Base-by-base conservation (phyloP, 2,797 vertebrate genomes). In the Okamejei kenojei region DNA sequence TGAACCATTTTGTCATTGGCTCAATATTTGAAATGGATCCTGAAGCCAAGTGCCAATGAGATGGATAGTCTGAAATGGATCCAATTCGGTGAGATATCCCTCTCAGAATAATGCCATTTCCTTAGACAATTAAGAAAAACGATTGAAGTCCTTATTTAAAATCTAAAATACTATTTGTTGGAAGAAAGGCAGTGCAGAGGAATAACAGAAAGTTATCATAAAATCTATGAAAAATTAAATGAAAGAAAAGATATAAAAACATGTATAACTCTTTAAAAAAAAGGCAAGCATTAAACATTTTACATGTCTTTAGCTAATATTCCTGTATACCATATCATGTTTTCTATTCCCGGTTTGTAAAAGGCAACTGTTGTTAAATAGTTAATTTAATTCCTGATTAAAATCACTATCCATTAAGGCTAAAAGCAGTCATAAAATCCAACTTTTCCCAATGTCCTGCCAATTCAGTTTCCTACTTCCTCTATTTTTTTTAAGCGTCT, bases 341-440 rank as follows among this genome's bases (percentile, higher is more conserved):
- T 68, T 54, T 7, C 90, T 74, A 54, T 58, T 92, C 8, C 45
- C 23, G 29, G 23, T 90, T 90, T 73, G 32, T 71, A n/a, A 45
- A 76, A 11, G 23, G 23, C 1, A 58, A 26, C 29, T 76, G 71
- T 54, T 58, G 38, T 5, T 76, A 74, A 92, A 92, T 74, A 35
- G 90, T 92, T 92, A 92, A 92, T 54, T 45, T 54, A 7, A 92
- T 7, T 74, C 90, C 90, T 76, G 90, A 92, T 92, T 92, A 92
- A 92, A 92, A 92, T 92, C 90, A 91, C 90, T 76, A 11, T 26
- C 71, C 71, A 92, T 92, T 45, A 92, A 92, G 90, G 90, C 71
- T 92, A 76, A 92, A 92, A 92, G 90, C 90, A 76, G 71, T 17
- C 90, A 92, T 92, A 92, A 92, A 92, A 92, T 76, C 71, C 26